These are phyloP conservation scores for Phylloscopus whistleri DNA, from an alignment of 2,113 vertebrate genomes.

Conservation along the genomic window DNA sequence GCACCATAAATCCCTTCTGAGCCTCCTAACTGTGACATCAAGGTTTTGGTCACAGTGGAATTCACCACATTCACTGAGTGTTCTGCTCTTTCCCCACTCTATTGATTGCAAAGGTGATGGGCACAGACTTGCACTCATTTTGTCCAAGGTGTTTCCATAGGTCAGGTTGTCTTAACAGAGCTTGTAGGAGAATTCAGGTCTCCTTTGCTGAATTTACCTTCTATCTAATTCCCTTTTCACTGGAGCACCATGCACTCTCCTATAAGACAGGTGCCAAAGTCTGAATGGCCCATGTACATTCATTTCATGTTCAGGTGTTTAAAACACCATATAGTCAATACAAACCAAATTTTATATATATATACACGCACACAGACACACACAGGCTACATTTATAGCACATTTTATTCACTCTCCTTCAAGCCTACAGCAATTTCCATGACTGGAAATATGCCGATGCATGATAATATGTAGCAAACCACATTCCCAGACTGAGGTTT, in stretches of 20 bases:
- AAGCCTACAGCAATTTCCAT: not conserved
- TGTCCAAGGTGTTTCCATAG: not conserved
- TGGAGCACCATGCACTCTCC: not conserved
- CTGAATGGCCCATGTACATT: not conserved
- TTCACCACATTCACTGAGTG: not conserved
- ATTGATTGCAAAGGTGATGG: not conserved
- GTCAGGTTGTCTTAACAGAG: not conserved
- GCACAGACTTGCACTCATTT: not conserved
- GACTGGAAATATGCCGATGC: not conserved
- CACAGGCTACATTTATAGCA: not conserved
- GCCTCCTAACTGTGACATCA: not conserved
- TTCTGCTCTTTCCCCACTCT: not conserved
- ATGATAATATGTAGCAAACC: not conserved
- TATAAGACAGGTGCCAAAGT: not conserved
- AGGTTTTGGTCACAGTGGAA: not conserved
- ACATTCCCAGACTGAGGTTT: not conserved
- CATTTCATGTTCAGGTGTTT: not conserved
- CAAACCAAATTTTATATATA: not conserved
- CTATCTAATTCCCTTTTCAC: not conserved
- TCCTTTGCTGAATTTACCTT: not conserved
- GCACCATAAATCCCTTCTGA: not conserved
- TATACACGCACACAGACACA: fast-evolving
- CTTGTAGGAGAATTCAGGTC: not conserved
- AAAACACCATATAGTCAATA: not conserved
- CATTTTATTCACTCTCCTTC: not conserved